Evolutionary conservation across 2,888 invertebrate genomes (phyloP).

Genomic region (Apotomis capreana): DNA sequence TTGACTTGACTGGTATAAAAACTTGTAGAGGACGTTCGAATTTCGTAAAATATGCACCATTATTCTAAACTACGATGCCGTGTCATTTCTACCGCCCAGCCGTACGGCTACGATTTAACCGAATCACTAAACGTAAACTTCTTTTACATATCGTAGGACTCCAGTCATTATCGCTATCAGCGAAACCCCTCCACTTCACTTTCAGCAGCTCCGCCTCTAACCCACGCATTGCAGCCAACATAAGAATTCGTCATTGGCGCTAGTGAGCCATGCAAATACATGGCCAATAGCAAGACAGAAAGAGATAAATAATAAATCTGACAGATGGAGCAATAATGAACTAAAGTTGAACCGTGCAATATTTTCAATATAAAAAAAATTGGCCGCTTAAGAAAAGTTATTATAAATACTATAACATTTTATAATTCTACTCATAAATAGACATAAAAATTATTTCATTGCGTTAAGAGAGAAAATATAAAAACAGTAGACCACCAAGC

Average conservation of each 20-base stretch:
- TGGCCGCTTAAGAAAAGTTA: too few relatives aligned
- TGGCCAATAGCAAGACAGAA: neutral
- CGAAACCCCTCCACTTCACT: constrained; percentile 35
- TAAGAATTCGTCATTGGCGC: constrained; percentile 27
- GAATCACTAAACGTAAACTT: constrained; percentile 44
- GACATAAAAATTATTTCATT: too few relatives aligned
- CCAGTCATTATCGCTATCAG: constrained; percentile 42
- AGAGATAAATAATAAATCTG: constrained; percentile 1
- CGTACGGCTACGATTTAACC: constrained; percentile 47
- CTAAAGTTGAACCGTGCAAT: too few relatives aligned
- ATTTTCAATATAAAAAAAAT: too few relatives aligned
- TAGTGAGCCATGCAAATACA: constrained; percentile 17
- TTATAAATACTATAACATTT: too few relatives aligned
- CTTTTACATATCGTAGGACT: constrained; percentile 47
- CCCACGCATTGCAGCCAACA: constrained; percentile 36
- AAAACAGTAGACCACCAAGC: too few relatives aligned
- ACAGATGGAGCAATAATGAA: too few relatives aligned
- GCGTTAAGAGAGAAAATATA: too few relatives aligned
- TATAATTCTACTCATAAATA: too few relatives aligned
- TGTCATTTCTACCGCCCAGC: constrained; percentile 48
- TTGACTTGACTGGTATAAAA: constrained; percentile 58
- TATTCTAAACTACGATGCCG: constrained; percentile 43
- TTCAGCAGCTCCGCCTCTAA: constrained; percentile 28
- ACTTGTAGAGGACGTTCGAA: constrained; percentile 52
- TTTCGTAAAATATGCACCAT: constrained; percentile 59